Evolutionary conservation across 2,888 invertebrate genomes (phyloP).

Genomic region (Drosophila nr. fundita): DNA sequence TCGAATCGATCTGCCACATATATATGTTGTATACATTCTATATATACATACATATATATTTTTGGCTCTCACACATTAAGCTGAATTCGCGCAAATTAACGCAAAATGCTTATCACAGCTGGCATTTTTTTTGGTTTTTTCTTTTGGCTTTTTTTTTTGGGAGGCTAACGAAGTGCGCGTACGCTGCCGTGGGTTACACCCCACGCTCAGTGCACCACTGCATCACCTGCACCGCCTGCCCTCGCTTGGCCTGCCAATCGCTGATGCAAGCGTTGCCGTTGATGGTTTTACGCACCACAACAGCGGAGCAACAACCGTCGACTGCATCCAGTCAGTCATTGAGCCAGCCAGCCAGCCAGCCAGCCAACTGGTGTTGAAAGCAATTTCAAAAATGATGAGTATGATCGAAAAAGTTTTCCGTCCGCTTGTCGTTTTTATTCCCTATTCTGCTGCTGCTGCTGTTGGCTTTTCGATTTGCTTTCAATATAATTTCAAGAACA

Average conservation of each 20-base stretch:
- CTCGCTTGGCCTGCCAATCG: conserved; percentile 30
- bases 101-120: conserved; percentile 64
- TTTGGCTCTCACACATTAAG: conserved; percentile 65
- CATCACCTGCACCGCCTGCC: conserved; percentile 34
- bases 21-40: background rate
- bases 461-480: conserved; percentile 76
- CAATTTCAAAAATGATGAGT: conserved; percentile 84
- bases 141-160: background rate
- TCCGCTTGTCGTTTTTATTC: conserved; percentile 30
- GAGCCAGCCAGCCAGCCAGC: conserved; percentile 42
- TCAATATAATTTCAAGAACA: conserved; percentile 66
- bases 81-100: conserved; percentile 77
- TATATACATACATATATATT: background rate
- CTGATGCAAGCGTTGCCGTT: conserved; percentile 72
- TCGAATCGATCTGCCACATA: conserved; percentile 6
- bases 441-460: conserved; percentile 42
- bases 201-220: conserved; percentile 42
- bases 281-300: conserved; percentile 77
- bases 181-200: conserved; percentile 71
- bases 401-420: conserved; percentile 78
- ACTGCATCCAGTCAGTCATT: conserved; percentile 8
- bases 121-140: conserved; percentile 4
- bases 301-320: conserved; percentile 8
- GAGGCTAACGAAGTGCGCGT: conserved; percentile 74
- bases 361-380: conserved; percentile 83